Evolutionary conservation across 2,888 invertebrate species (phyloP).

Genomic region (Lumbricus terrestris): DNA sequence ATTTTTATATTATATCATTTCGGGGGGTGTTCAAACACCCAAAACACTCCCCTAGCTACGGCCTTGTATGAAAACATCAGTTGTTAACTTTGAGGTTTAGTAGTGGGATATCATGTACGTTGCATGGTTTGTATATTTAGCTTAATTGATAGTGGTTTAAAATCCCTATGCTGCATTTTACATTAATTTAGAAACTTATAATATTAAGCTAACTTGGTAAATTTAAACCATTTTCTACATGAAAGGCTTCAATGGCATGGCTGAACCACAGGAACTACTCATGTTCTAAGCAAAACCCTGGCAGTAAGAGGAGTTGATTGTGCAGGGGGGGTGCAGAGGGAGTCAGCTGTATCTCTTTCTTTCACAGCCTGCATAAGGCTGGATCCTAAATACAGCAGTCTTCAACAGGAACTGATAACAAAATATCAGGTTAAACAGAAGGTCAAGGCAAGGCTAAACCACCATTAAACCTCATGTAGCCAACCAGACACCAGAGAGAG

Average conservation of each 20-base stretch:
- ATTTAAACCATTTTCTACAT: background rate
- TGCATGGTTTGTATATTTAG: background rate
- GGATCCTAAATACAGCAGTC: background rate
- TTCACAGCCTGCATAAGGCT: background rate
- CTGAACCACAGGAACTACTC: background rate
- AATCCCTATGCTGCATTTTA: background rate
- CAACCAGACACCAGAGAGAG: too few relatives aligned
- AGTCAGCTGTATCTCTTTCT: background rate
- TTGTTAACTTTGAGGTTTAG: background rate
- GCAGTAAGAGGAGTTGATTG: background rate
- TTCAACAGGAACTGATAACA: constrained; percentile 3
- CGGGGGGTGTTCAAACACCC: too few relatives aligned
- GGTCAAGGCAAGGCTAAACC: background rate
- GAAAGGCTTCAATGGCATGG: background rate
- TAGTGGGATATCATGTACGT: background rate
- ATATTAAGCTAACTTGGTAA: background rate
- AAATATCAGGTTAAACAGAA: background rate
- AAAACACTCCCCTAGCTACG: too few relatives aligned
- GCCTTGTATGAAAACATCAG: too few relatives aligned
- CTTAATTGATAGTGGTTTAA: background rate
- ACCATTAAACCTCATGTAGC: background rate
- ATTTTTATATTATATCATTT: too few relatives aligned
- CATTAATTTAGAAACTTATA: background rate
- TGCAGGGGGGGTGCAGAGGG: background rate
- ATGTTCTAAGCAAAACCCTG: background rate